A percentile compares a stretch with the other conserved stretches of the same genome.
These are phyloP conservation scores for Lycaena phlaeas DNA, from an alignment of 2,888 invertebrate genomes.

Conservation along the genomic window DNA sequence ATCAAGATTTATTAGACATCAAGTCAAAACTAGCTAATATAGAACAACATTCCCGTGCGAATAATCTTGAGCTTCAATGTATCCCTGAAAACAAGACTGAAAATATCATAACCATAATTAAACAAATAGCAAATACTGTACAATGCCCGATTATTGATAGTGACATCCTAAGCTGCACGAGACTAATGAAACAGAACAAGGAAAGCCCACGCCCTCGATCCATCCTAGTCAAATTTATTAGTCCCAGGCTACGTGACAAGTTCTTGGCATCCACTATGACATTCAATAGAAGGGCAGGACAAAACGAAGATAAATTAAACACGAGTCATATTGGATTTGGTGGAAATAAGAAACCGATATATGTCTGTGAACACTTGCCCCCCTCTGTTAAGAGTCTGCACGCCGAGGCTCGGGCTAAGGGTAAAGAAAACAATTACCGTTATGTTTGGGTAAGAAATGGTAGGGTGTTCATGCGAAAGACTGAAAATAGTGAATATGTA, in stretches of 20 bases:
- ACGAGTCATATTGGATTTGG: not conserved
- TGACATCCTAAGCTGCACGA: slow-evolving; percentile 13
- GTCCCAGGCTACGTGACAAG: slow-evolving; percentile 13
- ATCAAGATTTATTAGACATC: slow-evolving; percentile 10
- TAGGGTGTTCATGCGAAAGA: not conserved
- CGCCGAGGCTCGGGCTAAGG: not conserved
- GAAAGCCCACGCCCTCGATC: slow-evolving; percentile 14
- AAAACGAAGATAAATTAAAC: not conserved
- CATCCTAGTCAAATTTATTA: slow-evolving; percentile 16
- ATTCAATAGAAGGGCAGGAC: slow-evolving; percentile 17
- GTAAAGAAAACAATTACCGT: not conserved
- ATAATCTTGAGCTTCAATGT: slow-evolving; percentile 15
- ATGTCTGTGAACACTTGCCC: not conserved
- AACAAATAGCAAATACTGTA: slow-evolving; percentile 8
- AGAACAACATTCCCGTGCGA: slow-evolving; percentile 9
- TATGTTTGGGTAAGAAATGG: not conserved
- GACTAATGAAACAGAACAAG: slow-evolving; percentile 13
- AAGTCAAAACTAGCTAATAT: slow-evolving; percentile 4
- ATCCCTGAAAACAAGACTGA: slow-evolving; percentile 15
- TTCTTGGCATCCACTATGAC: slow-evolving; percentile 13
- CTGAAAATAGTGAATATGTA: not conserved
- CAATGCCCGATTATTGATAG: slow-evolving; percentile 10
- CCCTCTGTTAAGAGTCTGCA: not conserved
- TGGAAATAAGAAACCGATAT: not conserved
- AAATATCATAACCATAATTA: slow-evolving; percentile 11